A percentile compares a stretch with the other conserved stretches of the same genome.
Conservation (phyloP, 1,140 invertebrate genomes). For the Hesperophylax magnus region DNA sequence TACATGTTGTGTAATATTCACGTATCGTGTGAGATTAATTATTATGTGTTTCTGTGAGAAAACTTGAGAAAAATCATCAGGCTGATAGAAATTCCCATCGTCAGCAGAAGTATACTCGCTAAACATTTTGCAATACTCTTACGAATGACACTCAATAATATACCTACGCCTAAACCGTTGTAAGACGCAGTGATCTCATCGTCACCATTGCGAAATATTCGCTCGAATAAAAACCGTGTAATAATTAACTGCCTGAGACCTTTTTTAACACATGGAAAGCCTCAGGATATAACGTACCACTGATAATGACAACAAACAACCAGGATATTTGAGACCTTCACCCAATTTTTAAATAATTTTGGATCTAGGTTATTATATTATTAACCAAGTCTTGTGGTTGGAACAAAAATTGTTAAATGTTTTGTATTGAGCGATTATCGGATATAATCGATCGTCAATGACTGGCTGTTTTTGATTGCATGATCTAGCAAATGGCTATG, state of each 20-base stretch:
- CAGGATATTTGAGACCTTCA: conserved; percentile 30
- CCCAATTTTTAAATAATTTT: not conserved
- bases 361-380: conserved; percentile 15
- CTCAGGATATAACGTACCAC: not conserved
- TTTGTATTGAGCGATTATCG: not conserved
- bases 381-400: not conserved
- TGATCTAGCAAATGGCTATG: no score
- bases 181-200: conserved; percentile 16
- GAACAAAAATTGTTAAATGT: not conserved
- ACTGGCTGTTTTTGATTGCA: not conserved
- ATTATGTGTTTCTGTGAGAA: no score
- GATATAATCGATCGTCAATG: not conserved
- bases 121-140: not conserved
- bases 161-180: not conserved
- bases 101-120: not conserved
- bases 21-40: no score
- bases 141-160: not conserved
- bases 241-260: conserved; percentile 17
- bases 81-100: no score
- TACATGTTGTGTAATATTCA: no score
- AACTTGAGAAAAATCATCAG: no score
- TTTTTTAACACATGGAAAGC: conserved; percentile 24
- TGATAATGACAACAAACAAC: not conserved
- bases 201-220: conserved; percentile 7
- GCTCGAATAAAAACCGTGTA: conserved; percentile 2